Percentiles rank a stretch among this genome's conserved stretches.
Evolutionary conservation across 2,113 vertebrate species (phyloP).

Genomic region (Larimichthys polyactis): DNA sequence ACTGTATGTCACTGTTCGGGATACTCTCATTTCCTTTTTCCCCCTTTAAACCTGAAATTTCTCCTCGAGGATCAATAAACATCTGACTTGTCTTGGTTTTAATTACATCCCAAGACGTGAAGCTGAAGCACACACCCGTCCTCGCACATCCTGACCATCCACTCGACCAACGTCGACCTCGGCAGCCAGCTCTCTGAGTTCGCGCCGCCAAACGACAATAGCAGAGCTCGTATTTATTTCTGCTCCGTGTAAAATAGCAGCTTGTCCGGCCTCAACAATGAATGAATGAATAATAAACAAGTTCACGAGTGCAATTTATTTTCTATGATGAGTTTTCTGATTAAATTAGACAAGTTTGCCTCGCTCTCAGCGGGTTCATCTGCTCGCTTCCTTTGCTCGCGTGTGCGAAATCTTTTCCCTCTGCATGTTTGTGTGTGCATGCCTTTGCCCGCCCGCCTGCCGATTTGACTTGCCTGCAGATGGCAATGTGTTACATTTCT

Average conservation of each 20-base stretch:
- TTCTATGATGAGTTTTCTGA: slow-evolving; percentile 73
- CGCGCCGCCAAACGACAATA: not conserved
- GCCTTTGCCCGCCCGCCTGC: slow-evolving; percentile 48
- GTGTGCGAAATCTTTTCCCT: not conserved
- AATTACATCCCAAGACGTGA: slow-evolving; percentile 26
- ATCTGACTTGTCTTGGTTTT: slow-evolving; percentile 13
- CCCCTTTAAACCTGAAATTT: not conserved
- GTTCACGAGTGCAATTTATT: slow-evolving; percentile 71
- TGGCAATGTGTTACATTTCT: slow-evolving; percentile 80
- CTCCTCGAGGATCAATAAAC: slow-evolving; percentile 22
- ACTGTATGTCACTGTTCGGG: not conserved
- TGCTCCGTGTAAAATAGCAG: slow-evolving; percentile 41
- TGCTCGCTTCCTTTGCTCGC: slow-evolving; percentile 29
- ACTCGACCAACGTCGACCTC: slow-evolving; percentile 4
- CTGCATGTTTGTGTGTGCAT: not conserved
- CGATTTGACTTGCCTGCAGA: slow-evolving; percentile 74
- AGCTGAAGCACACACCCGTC: not conserved
- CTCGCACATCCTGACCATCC: not conserved
- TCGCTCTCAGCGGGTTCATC: slow-evolving; percentile 71
- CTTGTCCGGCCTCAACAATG: slow-evolving; percentile 61
- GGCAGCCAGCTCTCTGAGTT: slow-evolving; percentile 14
- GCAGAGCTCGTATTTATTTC: slow-evolving; percentile 29
- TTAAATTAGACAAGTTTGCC: slow-evolving; percentile 76
- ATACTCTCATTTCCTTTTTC: not conserved
- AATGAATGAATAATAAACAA: slow-evolving; percentile 72